Conservation (phyloP, 2,888 invertebrate species). For the Atrina japonica region DNA sequence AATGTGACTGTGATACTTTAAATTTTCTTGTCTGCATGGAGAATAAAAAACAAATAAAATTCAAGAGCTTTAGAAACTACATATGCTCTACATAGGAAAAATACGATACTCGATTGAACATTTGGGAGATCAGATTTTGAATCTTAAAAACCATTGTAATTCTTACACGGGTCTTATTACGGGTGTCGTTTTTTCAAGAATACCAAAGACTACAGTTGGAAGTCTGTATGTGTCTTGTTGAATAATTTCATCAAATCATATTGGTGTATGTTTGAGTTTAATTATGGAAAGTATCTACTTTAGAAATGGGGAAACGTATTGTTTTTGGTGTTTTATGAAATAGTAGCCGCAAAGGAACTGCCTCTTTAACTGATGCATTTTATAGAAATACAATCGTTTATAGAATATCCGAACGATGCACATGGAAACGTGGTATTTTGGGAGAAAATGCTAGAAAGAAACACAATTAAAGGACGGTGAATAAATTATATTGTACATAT, state of each 20-base stretch:
- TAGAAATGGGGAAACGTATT: conserved; percentile 26
- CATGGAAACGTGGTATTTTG: conserved; percentile 26
- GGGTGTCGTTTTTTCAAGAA: conserved; percentile 26
- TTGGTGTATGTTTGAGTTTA: conserved; percentile 58
- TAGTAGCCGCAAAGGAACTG: background rate
- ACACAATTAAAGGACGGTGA: no score
- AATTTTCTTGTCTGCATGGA: conserved; percentile 18
- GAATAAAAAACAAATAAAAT: background rate
- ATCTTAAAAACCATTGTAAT: conserved; percentile 9
- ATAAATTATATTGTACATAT: no score
- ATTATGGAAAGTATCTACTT: conserved; percentile 43
- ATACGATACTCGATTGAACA: background rate
- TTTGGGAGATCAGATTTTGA: background rate
- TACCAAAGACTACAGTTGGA: conserved; percentile 49
- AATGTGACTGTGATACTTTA: conserved; percentile 24
- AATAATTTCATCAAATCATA: conserved; percentile 44
- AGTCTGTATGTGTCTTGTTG: conserved; percentile 49
- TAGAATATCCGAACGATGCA: conserved; percentile 37
- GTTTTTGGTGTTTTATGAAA: conserved; percentile 7
- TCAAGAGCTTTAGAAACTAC: background rate
- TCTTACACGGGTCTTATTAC: conserved; percentile 11
- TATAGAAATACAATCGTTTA: conserved; percentile 31
- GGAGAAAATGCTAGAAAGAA: no score
- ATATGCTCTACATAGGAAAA: background rate
- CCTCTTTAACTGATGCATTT: conserved; percentile 5